These are phyloP conservation scores for Onychorhynchus coronatus DNA, from an alignment of 2,113 vertebrate genomes.

Conservation along the genomic window DNA sequence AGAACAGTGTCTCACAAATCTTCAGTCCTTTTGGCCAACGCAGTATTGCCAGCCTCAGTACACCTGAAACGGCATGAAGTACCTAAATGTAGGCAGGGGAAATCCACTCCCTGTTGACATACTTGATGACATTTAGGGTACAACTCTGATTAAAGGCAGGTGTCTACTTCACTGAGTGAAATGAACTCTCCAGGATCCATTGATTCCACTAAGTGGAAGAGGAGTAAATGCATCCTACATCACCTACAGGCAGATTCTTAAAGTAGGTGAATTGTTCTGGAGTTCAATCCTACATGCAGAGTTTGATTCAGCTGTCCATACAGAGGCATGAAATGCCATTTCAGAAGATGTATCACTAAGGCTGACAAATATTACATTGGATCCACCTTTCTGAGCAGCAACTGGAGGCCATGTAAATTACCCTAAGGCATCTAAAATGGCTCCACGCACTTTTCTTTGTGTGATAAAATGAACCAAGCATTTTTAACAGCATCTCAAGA, in stretches of 20 bases:
- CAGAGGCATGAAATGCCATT: neutral
- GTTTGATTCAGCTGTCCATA: neutral
- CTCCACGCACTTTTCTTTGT: neutral
- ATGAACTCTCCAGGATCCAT: neutral
- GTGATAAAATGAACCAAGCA: neutral
- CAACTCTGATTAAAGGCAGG: neutral
- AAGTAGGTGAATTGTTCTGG: neutral
- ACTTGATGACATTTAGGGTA: neutral
- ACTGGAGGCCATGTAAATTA: neutral
- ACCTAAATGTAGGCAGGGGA: neutral
- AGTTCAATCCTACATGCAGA: neutral
- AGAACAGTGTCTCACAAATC: neutral
- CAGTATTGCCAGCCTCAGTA: neutral
- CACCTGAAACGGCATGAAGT: neutral
- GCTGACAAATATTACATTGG: neutral
- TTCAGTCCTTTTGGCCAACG: neutral
- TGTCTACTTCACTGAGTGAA: neutral
- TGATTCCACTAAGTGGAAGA: neutral
- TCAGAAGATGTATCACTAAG: neutral
- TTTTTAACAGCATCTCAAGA: neutral
- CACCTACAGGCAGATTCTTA: neutral
- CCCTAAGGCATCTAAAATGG: neutral
- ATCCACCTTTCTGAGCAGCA: neutral
- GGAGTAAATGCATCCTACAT: neutral
- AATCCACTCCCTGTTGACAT: neutral